Conservation (phyloP, 2,113 vertebrate species). For the Ifrita kowaldi region DNA sequence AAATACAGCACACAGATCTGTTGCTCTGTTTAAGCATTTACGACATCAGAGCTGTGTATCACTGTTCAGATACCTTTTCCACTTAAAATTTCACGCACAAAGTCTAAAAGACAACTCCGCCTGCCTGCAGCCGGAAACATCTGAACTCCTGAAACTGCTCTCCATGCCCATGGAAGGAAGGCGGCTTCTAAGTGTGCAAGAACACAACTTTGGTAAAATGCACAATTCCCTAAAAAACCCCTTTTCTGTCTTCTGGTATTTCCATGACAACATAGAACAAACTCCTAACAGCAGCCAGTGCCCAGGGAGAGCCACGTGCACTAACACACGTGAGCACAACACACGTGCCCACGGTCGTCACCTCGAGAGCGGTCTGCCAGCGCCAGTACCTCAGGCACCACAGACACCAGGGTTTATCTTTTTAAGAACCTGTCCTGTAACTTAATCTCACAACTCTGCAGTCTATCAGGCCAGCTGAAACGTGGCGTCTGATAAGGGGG, state of each 20-base stretch:
- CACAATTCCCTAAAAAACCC: neutral
- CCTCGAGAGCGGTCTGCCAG: neutral
- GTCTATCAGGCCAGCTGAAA: neutral
- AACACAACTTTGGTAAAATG: neutral
- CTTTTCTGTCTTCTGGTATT: neutral
- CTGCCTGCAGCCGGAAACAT: neutral
- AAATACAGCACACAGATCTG: neutral
- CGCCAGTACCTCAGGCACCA: neutral
- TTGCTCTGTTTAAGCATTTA: neutral
- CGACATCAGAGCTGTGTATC: neutral
- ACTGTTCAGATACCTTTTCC: neutral
- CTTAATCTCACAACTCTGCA: neutral
- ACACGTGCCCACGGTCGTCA: rapidly evolving
- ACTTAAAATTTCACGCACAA: neutral
- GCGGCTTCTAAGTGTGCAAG: neutral
- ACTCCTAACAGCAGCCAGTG: neutral
- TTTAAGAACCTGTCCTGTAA: neutral
- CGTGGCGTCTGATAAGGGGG: neutral
- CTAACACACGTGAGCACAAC: rapidly evolving
- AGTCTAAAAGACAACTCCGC: neutral
- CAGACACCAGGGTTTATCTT: neutral
- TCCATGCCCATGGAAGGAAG: neutral
- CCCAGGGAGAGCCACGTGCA: neutral
- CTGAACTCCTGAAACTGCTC: neutral
- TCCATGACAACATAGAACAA: neutral